Base-by-base conservation (phyloP, 2,888 invertebrate species). In the Phytoseiulus persimilis region DNA sequence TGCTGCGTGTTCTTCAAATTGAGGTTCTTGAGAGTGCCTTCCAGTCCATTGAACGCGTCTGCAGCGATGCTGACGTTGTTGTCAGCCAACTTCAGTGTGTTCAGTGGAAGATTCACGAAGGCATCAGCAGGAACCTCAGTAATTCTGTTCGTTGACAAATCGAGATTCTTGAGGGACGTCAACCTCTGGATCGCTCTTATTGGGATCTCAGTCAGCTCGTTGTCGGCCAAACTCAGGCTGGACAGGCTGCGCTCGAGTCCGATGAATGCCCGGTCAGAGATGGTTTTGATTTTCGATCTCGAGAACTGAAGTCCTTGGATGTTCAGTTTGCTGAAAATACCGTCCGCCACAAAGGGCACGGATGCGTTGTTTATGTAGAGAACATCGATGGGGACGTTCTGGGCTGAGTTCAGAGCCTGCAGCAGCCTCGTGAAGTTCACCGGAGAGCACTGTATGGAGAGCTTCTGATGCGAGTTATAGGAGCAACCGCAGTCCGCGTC, bases 301-400 rank as follows among this genome's bases (percentile, higher is more conserved):
- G 92, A 92, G 45, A 93, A 90, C 87, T 92, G 92, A 6, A 93
- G 91, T 90, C 92, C 92, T 90, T 92, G 92, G 90, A 93, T 92
- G 65, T 92, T 95, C 90, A 96, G 93, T 92, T 95, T 95, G 45
- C 93, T 93, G 92, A 96, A 95, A 91, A 95, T 94, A 91, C 95
- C 94, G 92, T 95, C 95, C 89, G 94, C 94, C 90, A 97, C 83
- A 1, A 89, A 90, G 83, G 90, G 89, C 28, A 97, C 94, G 65
- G 96, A 95, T 90, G 96, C 96, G 93, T 97, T 97, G 93, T 96
- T 96, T 90, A 97, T 94, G 93, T 97, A 97, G 83, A 97, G 94
- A 91, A 97, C 94, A 93, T 97, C 97, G 91, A 97, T 95, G 94
- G 93, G 95, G 14, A 90, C 91, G 18, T 91, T 90, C 32, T 91